Evolutionary conservation across 2,113 vertebrate species (phyloP), one percentile per base, ranked within the genome.

Genomic region (Melanocharis versteri): DNA sequence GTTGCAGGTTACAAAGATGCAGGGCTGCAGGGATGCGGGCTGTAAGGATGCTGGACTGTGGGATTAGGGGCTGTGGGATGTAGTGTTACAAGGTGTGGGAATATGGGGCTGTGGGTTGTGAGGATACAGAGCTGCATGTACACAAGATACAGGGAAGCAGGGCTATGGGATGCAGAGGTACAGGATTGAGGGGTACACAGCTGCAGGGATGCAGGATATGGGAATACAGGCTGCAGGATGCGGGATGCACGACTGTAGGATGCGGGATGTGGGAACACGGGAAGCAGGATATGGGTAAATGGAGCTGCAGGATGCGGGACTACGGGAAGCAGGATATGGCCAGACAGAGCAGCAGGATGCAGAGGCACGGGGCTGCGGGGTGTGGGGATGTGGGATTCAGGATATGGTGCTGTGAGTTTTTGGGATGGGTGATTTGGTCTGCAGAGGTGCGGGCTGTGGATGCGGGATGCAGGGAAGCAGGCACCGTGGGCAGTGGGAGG

Each of bases 271-370:
- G 93, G 93, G 94, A 95, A 90, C 65, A 84, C 77, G 96, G 93
- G 94, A 96, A 94, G 94, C 94, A 95, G 96, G 94, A 95, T 95
- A 93, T 89, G 89, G 87, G 77, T 56, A 90, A 70, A 69, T 3
- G 8, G 92, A 86, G 54, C 5, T 56, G 72, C 93, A 94, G 94
- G 94, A 94, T 95, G 94, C 66, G 79, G 93, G 94, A 76, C 56
- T 76, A 76, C 7, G 79, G 96, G 94, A 96, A 93, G 88, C 96
- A 96, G 93, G 96, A 96, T 95, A 95, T 82, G 96, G 93, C 61
- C 57, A 45, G 89, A 48, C 7, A 7, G 85, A 71, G 79, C 51
- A 33, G 92, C 95, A 93, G 96, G 95, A 93, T 91, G 70, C 27
- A 4, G 73, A 68, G 84, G 40, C 48, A 21, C 0, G 0, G 77